Conservation (phyloP, 2,113 vertebrate species). For the Elephas maximus region DNA sequence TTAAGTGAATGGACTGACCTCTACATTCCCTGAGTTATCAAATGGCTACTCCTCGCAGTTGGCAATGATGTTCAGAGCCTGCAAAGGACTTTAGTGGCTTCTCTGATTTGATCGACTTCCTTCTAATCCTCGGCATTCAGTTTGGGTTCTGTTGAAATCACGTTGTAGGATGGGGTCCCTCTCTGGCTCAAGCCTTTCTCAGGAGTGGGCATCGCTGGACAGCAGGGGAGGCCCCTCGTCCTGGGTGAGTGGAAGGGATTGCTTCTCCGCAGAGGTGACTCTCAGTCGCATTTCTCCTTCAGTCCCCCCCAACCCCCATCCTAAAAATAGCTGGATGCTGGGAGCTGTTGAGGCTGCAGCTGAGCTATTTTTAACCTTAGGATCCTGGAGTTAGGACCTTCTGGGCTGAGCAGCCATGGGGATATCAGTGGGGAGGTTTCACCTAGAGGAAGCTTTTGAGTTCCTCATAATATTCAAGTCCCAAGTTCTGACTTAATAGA, state of each 20-base stretch:
- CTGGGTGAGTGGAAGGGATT: neutral
- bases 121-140: neutral
- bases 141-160: rapidly evolving
- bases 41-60: neutral
- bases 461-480: neutral
- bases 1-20: neutral
- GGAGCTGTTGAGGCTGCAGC: neutral
- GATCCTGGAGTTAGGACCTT: neutral
- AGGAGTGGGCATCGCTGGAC: neutral
- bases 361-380: slow-evolving; percentile 9
- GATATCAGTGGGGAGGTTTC: neutral
- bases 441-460: neutral
- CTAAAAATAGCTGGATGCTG: slow-evolving; percentile 46
- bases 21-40: neutral
- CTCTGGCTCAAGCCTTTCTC: neutral
- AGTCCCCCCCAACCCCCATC: neutral
- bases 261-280: neutral
- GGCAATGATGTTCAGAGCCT: neutral
- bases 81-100: neutral
- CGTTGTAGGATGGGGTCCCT: neutral
- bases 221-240: neutral
- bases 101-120: neutral
- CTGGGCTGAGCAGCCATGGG: neutral
- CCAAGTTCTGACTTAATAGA: neutral
- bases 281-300: neutral